Base-by-base conservation (phyloP, 2,797 vertebrate genomes). In the Enteromius fasciolatus region DNA sequence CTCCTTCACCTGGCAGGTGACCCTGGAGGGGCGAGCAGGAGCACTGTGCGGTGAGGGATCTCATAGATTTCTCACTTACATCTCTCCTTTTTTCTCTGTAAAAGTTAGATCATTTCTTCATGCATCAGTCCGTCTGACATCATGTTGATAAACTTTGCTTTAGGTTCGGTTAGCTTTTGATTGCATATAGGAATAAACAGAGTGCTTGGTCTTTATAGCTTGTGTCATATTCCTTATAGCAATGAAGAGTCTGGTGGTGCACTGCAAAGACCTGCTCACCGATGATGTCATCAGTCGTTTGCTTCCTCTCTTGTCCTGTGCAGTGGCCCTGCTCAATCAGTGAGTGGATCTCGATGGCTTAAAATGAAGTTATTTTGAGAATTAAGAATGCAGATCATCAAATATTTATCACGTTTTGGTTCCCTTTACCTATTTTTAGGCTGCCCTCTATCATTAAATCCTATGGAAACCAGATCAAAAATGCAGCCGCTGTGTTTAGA, bases 1-100 rank as follows among this genome's bases (percentile, higher is more conserved):
- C 91, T 94, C 92, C 1, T 98, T 99, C 83, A 99, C 97, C 0
- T 99, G 97, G 97, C 97, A 98, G 85, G 95, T 98, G 54, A 97
- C 97, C 0, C 90, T 99, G 84, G 97, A 97, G 93, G 96, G 96
- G 59, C 95, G 97, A 28, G 94, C 97, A 9, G 97, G 96, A 85
- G 97, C 96, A 3, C 94, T 95, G 28, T 91, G 90, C 15, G 93
- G 94, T 95, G 76, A 89, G 91, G 12, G 88, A 5, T 44, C 48
- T 46, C 17, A 48, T n/a, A 50, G 36, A 18, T 14, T 59, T 39
- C 12, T 17, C 57, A 41, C 11, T n/a, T 54, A 7, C 82, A 18
- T 46, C 66, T 61, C 39, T 10, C 44, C 44, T 46, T 14, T 46
- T 46, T 12, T 70, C 15, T 61, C 11, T 20, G 52, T 44, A 28